phyloP scores from a whole-genome alignment of 2,797 vertebrate species.

The Florisuga fusca region DNA sequence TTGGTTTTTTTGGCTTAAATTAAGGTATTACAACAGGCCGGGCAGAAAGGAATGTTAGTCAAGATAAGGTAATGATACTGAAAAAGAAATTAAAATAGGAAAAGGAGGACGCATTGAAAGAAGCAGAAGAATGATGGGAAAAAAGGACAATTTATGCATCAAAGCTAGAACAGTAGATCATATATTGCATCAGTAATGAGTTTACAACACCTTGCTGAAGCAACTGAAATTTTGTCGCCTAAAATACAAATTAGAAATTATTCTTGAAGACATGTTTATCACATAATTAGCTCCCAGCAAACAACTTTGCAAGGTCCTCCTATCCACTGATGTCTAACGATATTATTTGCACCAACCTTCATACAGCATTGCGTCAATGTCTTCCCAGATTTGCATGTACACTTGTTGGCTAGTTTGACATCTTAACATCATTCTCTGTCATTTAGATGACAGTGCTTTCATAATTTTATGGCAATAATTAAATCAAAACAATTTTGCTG shows the following conservation, averaged over 20 bases:
- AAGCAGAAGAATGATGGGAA: fast-evolving
- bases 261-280: slow-evolving; percentile 6
- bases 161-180: background rate
- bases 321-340: background rate
- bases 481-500: slow-evolving; percentile 38
- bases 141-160: background rate
- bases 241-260: background rate
- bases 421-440: background rate
- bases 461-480: slow-evolving; percentile 50
- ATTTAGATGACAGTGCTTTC: background rate
- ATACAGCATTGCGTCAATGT: background rate
- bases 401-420: background rate
- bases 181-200: background rate
- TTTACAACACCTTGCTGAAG: background rate
- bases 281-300: background rate
- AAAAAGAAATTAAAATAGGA: background rate
- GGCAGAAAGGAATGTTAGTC: background rate
- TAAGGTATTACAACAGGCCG: background rate
- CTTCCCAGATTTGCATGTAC: background rate
- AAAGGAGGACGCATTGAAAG: background rate
- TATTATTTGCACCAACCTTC: slow-evolving; percentile 1
- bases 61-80: background rate
- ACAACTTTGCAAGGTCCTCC: background rate
- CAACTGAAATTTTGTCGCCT: background rate
- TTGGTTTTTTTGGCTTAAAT: background rate